A percentile compares a stretch with the other conserved stretches of the same genome.
These are phyloP conservation scores for Sisor rabdophorus DNA, from an alignment of 2,113 vertebrate species.

Conservation along the genomic window DNA sequence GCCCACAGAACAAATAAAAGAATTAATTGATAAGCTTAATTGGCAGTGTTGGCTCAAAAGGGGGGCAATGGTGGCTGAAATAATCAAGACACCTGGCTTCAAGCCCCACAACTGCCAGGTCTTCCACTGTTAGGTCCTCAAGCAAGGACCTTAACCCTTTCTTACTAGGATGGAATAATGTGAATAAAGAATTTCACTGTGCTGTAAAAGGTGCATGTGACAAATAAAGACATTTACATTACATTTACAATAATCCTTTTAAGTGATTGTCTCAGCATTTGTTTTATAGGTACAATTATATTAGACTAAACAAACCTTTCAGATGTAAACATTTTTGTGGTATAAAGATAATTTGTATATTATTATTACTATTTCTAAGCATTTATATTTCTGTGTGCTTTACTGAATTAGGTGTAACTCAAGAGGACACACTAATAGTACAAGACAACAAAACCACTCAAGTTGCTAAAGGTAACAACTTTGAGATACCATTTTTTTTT, in stretches of 20 bases:
- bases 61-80: too few species aligned
- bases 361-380: constrained; percentile 3
- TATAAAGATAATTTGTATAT: neutral
- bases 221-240: too few species aligned
- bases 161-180: too few species aligned
- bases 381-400: constrained; percentile 17
- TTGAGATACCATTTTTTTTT: neutral
- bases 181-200: too few species aligned
- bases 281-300: constrained; percentile 3
- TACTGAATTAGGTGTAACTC: constrained; percentile 63
- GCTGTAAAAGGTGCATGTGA: too few species aligned
- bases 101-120: too few species aligned
- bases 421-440: constrained; percentile 64
- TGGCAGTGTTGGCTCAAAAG: too few species aligned
- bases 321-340: neutral
- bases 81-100: too few species aligned
- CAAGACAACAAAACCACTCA: constrained; percentile 56
- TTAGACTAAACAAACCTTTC: neutral
- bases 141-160: too few species aligned
- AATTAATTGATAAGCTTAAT: too few species aligned
- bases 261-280: constrained; percentile 1
- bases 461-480: constrained; percentile 63
- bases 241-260: neutral
- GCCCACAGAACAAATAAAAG: neutral
- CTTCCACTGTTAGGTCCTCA: too few species aligned